These are phyloP conservation scores for Pentamera pediparva DNA, from an alignment of 53 echinoderm and acorn worm species.

Conservation along the genomic window DNA sequence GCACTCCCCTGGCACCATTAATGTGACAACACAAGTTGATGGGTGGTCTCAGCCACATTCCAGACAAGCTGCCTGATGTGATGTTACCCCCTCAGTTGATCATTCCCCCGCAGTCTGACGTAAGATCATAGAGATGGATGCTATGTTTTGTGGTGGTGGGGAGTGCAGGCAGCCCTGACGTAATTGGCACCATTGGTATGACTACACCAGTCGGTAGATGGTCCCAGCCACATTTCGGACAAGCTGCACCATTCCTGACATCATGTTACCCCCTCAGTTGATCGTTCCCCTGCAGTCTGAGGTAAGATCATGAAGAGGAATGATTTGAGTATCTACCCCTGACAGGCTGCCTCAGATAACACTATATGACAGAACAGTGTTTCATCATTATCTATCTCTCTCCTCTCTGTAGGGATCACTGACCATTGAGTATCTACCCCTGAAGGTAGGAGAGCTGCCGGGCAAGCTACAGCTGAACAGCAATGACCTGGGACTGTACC, in stretches of 20 bases:
- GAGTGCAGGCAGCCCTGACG: too few species aligned
- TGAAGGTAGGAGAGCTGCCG: conserved; percentile 67
- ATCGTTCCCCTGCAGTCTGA: too few species aligned
- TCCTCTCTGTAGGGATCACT: conserved; percentile 54
- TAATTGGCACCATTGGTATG: too few species aligned
- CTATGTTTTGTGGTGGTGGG: too few species aligned
- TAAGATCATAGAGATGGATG: too few species aligned
- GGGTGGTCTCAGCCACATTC: conserved; percentile 87
- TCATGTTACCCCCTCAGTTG: conserved; percentile 87
- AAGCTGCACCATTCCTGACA: conserved; percentile 61
- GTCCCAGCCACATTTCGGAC: too few species aligned
- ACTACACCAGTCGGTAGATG: too few species aligned
- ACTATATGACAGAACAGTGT: neutral
- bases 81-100: conserved; percentile 89
- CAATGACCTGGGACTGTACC: conserved; percentile 89
- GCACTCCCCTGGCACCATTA: too few species aligned
- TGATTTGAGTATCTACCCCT: too few species aligned
- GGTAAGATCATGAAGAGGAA: too few species aligned
- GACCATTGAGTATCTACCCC: conserved; percentile 88
- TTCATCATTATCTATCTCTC: neutral
- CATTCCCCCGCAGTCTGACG: conserved; percentile 96
- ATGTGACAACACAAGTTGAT: too few species aligned
- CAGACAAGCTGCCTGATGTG: conserved; percentile 85
- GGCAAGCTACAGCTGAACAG: conserved; percentile 91
- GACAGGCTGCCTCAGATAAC: neutral